Percentiles rank a stretch among this genome's conserved stretches.
These are phyloP conservation scores for Littorina saxatilis DNA, from an alignment of 1,140 invertebrate genomes.

Conservation along the genomic window DNA sequence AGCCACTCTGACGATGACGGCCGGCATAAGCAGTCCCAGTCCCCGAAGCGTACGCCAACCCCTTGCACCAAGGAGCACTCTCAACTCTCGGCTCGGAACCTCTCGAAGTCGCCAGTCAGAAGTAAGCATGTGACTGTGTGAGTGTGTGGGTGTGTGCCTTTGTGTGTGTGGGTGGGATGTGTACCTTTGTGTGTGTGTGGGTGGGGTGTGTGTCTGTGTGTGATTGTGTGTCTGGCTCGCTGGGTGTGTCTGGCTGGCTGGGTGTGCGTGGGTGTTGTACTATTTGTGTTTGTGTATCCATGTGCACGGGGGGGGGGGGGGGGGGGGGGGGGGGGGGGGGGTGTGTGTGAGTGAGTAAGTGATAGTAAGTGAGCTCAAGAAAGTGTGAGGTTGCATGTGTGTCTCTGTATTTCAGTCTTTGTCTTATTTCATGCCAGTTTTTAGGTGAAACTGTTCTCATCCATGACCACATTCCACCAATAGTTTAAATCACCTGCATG, in stretches of 20 bases:
- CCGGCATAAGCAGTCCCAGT: not conserved
- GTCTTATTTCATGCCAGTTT: not conserved
- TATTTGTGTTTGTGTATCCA: conserved; percentile 4
- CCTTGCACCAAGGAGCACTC: not conserved
- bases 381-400: not conserved
- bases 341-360: conserved; percentile 19
- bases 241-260: conserved; percentile 2
- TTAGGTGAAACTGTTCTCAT: not conserved
- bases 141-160: not conserved
- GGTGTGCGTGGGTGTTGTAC: not conserved
- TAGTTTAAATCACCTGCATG: too few relatives aligned
- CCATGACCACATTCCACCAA: not conserved
- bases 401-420: conserved; percentile 31
- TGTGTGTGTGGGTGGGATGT: not conserved
- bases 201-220: conserved; percentile 10
- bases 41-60: not conserved
- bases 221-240: conserved; percentile 12
- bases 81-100: not conserved
- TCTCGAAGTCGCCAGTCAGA: not conserved
- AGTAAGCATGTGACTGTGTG: not conserved
- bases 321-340: not conserved
- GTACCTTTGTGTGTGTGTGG: not conserved
- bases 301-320: not conserved
- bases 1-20: not conserved
- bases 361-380: not conserved